Percentiles rank a stretch among this genome's conserved stretches.
Conservation (phyloP, 2,113 vertebrate genomes). For the Nipponia nippon region DNA sequence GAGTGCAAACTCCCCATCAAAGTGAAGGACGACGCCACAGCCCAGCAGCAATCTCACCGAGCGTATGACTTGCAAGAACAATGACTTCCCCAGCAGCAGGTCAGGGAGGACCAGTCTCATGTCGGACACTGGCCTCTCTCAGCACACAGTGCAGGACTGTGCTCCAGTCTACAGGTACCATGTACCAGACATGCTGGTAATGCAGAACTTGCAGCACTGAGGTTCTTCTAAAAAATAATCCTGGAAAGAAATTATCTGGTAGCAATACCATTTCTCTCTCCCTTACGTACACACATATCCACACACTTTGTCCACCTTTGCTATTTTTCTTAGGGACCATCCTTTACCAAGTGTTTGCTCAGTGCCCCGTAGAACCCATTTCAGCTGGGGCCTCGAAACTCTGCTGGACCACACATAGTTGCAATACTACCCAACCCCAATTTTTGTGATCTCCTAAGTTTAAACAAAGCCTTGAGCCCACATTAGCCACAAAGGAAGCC, state of each 20-base stretch:
- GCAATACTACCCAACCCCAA: neutral
- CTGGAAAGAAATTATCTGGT: neutral
- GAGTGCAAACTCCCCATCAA: neutral
- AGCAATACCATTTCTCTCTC: neutral
- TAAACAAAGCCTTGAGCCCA: neutral
- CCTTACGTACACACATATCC: neutral
- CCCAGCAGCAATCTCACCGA: neutral
- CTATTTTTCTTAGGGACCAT: neutral
- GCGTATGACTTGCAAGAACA: neutral
- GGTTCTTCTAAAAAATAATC: neutral
- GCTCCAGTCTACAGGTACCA: neutral
- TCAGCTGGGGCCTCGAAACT: neutral
- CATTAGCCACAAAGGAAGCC: neutral
- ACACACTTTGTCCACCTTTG: neutral
- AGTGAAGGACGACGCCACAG: neutral
- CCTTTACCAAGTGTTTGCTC: neutral
- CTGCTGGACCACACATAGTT: neutral
- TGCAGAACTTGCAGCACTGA: neutral
- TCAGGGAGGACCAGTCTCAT: neutral
- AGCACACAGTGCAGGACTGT: neutral
- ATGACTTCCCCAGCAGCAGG: neutral
- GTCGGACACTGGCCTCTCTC: neutral
- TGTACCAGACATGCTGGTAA: rapidly evolving
- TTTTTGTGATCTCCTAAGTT: neutral
- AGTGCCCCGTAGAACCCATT: neutral